Evolutionary conservation across 2,113 vertebrate species (phyloP).

Genomic region (Marmota flaviventris): DNA sequence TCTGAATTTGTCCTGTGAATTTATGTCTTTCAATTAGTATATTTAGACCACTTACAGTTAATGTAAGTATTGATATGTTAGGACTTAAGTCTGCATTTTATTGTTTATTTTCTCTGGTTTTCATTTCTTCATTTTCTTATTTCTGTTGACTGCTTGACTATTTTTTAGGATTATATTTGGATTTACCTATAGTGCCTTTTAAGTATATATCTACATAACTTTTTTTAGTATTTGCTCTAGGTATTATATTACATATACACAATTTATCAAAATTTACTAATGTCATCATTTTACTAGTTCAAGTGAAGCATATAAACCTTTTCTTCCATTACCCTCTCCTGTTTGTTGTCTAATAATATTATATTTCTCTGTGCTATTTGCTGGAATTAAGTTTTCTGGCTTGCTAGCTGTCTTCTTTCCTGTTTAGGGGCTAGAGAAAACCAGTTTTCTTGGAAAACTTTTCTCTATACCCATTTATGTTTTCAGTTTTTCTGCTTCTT

Average conservation of each 20-base stretch:
- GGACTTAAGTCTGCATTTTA: not conserved
- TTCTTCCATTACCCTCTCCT: not conserved
- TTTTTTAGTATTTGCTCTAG: not conserved
- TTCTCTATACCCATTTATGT: not conserved
- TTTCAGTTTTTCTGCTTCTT: constrained; percentile 21
- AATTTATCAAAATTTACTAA: not conserved
- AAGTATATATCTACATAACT: not conserved
- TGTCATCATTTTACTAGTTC: constrained; percentile 1
- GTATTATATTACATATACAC: not conserved
- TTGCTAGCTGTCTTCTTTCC: not conserved
- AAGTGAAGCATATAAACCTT: not conserved
- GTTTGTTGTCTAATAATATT: constrained; percentile 7
- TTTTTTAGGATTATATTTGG: constrained; percentile 6
- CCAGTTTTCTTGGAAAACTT: not conserved
- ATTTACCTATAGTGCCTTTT: not conserved
- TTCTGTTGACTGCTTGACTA: not conserved
- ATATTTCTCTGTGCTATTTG: constrained; percentile 1
- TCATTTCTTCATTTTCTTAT: not conserved
- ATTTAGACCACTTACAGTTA: constrained; percentile 44
- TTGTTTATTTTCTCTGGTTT: not conserved
- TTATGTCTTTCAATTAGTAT: not conserved
- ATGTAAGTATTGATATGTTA: constrained; percentile 22
- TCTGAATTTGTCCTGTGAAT: constrained; percentile 3
- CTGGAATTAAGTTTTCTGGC: not conserved
- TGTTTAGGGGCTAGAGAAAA: not conserved